These are phyloP conservation scores for Drosophila nikananu DNA, from an alignment of 1,140 invertebrate species.

Conservation along the genomic window DNA sequence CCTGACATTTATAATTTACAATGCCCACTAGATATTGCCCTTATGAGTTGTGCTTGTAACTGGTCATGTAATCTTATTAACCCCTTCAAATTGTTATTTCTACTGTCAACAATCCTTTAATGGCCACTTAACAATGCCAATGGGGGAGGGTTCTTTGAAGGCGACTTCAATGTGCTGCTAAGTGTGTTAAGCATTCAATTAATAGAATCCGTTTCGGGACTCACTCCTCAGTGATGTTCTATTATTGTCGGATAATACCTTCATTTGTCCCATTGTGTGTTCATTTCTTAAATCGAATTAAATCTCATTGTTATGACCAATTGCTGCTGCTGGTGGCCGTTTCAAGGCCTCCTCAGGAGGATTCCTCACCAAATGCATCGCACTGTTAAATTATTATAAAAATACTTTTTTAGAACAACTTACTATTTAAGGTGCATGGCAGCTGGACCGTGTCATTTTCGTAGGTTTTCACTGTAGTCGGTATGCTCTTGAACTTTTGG, in stretches of 20 bases:
- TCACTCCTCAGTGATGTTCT: conserved; percentile 24
- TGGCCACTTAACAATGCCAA: conserved; percentile 21
- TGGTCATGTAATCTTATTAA: conserved; percentile 29
- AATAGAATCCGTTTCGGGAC: conserved; percentile 64
- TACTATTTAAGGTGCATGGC: conserved; percentile 88
- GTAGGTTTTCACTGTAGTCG: conserved; percentile 90
- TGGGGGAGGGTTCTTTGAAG: conserved; percentile 18
- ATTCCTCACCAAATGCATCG: conserved; percentile 1
- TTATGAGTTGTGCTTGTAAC: neutral
- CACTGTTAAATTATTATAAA: neutral
- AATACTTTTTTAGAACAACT: conserved; percentile 32
- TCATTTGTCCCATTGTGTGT: conserved; percentile 59
- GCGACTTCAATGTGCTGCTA: conserved; percentile 8
- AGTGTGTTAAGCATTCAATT: conserved; percentile 54
- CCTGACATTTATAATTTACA: neutral
- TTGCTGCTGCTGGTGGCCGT: conserved; percentile 43
- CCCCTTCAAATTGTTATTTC: conserved; percentile 20
- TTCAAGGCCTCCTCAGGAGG: conserved; percentile 56
- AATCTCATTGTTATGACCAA: conserved; percentile 70
- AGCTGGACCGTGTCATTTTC: conserved; percentile 91
- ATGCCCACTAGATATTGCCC: neutral
- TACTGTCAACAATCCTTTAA: conserved; percentile 48
- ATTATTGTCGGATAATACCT: conserved; percentile 59
- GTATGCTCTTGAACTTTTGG: conserved; percentile 87
- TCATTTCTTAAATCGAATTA: conserved; percentile 71